Evolutionary conservation across 2,888 invertebrate genomes (phyloP).

Genomic region (Brenthis hecate): DNA sequence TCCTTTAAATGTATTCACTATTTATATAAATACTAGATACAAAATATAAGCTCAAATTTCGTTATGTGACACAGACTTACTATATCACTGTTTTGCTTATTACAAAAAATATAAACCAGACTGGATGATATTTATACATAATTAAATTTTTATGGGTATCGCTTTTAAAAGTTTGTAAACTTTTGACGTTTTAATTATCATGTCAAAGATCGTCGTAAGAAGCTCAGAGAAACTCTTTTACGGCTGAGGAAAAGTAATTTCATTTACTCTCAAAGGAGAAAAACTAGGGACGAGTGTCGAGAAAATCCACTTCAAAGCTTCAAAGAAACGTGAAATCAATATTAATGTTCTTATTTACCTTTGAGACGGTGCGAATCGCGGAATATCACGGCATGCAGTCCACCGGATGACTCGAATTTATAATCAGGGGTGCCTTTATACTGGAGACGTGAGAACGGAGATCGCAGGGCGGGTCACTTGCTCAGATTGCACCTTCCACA

Average conservation of each 20-base stretch:
- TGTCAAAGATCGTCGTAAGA: slow-evolving; percentile 46
- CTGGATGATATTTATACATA: background rate
- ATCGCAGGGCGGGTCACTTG: slow-evolving; percentile 75
- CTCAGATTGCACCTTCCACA: slow-evolving; percentile 70
- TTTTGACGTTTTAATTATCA: slow-evolving; percentile 44
- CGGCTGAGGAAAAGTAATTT: slow-evolving; percentile 24
- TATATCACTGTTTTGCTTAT: background rate
- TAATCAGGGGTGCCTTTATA: slow-evolving; percentile 73
- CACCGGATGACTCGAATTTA: slow-evolving; percentile 72
- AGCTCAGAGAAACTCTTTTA: slow-evolving; percentile 14
- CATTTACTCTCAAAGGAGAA: slow-evolving; percentile 65
- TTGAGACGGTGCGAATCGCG: slow-evolving; percentile 63
- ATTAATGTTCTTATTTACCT: slow-evolving; percentile 78
- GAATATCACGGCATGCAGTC: slow-evolving; percentile 59
- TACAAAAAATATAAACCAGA: background rate
- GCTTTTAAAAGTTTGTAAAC: background rate
- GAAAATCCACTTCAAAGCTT: slow-evolving; percentile 69
- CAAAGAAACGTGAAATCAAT: slow-evolving; percentile 75
- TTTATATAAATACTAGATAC: slow-evolving; percentile 53
- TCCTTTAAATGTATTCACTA: slow-evolving; percentile 63
- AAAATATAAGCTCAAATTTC: slow-evolving; percentile 2
- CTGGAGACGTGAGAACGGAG: slow-evolving; percentile 71
- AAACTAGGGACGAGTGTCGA: slow-evolving; percentile 60
- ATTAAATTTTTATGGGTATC: background rate
- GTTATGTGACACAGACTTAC: slow-evolving; percentile 2